phyloP scores from a whole-genome alignment of 2,888 invertebrate genomes.

The Xylota segnis region DNA sequence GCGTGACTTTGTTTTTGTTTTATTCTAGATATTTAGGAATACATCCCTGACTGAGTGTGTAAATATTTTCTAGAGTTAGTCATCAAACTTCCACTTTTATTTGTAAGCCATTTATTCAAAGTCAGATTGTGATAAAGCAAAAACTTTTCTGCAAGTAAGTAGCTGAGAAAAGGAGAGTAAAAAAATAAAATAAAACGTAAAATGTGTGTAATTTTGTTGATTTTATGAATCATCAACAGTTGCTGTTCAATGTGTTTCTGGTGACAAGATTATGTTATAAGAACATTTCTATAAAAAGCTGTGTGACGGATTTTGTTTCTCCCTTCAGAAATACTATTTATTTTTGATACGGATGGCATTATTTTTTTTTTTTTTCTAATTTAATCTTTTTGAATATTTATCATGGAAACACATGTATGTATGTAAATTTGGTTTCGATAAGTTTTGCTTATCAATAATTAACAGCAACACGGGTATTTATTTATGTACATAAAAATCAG shows the following conservation, averaged over 20 bases:
- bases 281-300: conserved; percentile 57
- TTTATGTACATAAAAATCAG: conserved; percentile 5
- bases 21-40: neutral
- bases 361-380: neutral
- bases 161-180: neutral
- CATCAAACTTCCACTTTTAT: neutral
- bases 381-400: conserved; percentile 1
- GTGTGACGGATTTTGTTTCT: conserved; percentile 21
- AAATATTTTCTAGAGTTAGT: neutral
- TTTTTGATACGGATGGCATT: conserved; percentile 12
- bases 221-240: conserved; percentile 33
- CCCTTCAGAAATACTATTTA: conserved; percentile 20
- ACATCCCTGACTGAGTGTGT: neutral
- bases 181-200: conserved; percentile 3
- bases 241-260: neutral
- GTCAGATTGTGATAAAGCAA: conserved; percentile 8
- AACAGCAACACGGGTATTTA: neutral
- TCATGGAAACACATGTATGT: conserved; percentile 34
- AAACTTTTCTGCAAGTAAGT: neutral
- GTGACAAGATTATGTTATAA: conserved; percentile 37
- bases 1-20: neutral
- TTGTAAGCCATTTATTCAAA: neutral
- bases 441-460: conserved; percentile 40
- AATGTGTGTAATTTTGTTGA: conserved; percentile 31
- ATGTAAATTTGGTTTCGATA: conserved; percentile 20